phyloP scores from a whole-genome alignment of 2,113 vertebrate genomes.

The Muntiacus muntjak region DNA sequence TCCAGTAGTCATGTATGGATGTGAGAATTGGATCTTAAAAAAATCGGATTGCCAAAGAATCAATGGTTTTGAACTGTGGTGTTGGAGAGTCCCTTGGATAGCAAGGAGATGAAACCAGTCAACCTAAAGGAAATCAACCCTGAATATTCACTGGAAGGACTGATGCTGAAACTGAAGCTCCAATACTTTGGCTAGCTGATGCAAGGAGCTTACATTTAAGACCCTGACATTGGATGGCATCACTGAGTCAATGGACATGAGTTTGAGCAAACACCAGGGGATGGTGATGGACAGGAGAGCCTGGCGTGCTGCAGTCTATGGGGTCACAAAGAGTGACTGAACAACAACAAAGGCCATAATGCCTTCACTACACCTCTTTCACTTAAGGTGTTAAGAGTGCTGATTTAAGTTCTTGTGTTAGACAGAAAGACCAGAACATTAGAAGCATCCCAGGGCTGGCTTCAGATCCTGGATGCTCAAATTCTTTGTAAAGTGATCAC shows the following conservation, averaged over 20 bases:
- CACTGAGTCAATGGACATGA: background rate
- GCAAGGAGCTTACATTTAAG: background rate
- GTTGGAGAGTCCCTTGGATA: background rate
- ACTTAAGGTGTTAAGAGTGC: background rate
- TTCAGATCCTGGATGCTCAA: background rate
- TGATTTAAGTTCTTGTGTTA: background rate
- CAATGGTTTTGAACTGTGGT: background rate
- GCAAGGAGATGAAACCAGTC: background rate
- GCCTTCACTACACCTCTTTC: background rate
- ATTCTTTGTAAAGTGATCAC: background rate
- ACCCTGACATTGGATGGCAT: background rate
- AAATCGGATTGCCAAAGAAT: background rate
- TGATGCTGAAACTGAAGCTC: background rate
- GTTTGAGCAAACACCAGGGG: background rate
- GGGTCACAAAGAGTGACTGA: background rate
- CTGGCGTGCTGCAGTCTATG: background rate
- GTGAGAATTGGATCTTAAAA: background rate
- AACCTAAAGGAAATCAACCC: background rate
- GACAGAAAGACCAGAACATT: background rate
- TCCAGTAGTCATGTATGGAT: background rate
- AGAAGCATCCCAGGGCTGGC: background rate
- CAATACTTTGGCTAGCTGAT: background rate
- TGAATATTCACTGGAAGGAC: background rate
- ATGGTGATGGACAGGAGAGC: background rate
- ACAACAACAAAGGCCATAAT: background rate